These are phyloP conservation scores for Notiomystis cincta DNA, from an alignment of 2,113 vertebrate genomes.

Conservation along the genomic window DNA sequence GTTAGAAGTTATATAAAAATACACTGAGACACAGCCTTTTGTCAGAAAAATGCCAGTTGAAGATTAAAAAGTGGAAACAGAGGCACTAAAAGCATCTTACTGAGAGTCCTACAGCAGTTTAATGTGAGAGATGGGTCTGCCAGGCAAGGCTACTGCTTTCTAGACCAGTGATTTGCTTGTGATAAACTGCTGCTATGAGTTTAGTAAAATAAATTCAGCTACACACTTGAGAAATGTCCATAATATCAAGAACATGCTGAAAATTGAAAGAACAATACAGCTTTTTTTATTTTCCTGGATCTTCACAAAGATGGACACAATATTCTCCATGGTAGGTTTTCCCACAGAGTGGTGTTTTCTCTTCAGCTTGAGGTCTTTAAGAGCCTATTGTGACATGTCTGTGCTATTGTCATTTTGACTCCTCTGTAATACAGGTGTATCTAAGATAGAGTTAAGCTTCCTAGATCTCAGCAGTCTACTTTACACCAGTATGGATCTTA, in stretches of 20 bases:
- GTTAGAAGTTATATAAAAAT: neutral
- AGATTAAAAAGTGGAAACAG: neutral
- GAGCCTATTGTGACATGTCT: too few relatives aligned
- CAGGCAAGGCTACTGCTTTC: neutral
- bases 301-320: neutral
- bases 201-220: neutral
- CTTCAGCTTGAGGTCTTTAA: neutral
- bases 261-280: neutral
- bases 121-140: neutral
- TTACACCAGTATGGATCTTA: neutral
- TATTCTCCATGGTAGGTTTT: neutral
- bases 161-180: neutral
- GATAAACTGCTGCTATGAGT: neutral
- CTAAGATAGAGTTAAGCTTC: neutral
- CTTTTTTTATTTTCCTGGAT: neutral
- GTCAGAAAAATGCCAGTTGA: neutral
- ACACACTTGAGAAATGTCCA: neutral
- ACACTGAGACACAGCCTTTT: neutral
- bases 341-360: neutral
- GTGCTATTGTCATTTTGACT: neutral
- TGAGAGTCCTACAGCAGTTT: neutral
- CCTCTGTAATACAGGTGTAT: neutral
- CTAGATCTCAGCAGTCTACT: neutral
- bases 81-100: neutral
- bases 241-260: neutral